Base-by-base conservation (phyloP, 2,888 invertebrate species). In the Thelaira solivaga region DNA sequence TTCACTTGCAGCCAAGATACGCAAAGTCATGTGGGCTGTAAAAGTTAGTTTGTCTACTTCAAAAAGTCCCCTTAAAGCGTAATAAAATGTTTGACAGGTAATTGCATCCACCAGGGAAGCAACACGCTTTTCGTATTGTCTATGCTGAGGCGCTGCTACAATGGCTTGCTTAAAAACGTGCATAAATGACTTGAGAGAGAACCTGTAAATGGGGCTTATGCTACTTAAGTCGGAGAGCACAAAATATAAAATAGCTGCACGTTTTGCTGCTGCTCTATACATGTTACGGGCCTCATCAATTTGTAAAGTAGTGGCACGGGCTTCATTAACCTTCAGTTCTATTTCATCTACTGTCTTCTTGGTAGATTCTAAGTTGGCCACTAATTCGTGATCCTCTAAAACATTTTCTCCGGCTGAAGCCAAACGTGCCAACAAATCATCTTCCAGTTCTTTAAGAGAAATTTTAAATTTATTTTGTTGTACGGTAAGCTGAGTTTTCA, bases 381-480 rank as follows among this genome's bases (percentile, higher is more conserved):
- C 98, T 2, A 98, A 90, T 0, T 95, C 95, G 7, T 95, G 94
- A 88, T 98, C 97, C 45, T 96, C 96, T 36, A 98, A 90, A 74
- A 98, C 96, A 85, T 98, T 95, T 5, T 97, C 96, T 2, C 96
- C 96, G 1, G 98, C 97, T 0, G 97, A 94, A 0, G 97, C 95
- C 80, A 98, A 88, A 45, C 97, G 92, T 68, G 94, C 94, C 55
- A 98, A 90, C 10, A 98, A 90, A 85, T 96, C 96, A 85, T 98
- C 97, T 90, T 98, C 98, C 22, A 98, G 91, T 13, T 91, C 91
- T 86, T 98, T 98, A 8, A 98, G 90, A 0, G 94, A 94, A 80
- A 98, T 98, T 90, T 97, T 98, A 86, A 97, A 98, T 86, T 95
- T 95, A 83, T 98, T 98, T 87, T 98, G 97, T 87, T 97, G 96